Evolutionary conservation across 64 coral and sea anemone genomes (phyloP).

Genomic region (Actinia tenebrosa): DNA sequence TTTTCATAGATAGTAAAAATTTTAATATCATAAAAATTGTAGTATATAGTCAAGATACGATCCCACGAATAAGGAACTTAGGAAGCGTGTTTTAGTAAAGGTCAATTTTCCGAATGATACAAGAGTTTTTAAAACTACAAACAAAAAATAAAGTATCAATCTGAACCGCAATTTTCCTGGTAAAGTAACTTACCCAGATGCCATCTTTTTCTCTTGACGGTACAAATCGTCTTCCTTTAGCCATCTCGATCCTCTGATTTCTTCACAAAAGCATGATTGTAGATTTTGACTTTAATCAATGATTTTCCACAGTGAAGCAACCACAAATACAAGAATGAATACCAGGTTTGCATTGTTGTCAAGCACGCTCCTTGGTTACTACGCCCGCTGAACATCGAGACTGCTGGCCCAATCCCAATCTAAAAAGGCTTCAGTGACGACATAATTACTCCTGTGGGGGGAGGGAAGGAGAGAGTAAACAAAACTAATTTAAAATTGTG

Average conservation of each 20-base stretch:
- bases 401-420: background rate
- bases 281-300: constrained; percentile 1
- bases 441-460: background rate
- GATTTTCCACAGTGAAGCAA: background rate
- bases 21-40: background rate
- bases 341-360: constrained; percentile 15
- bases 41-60: background rate
- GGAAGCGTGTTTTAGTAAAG: background rate
- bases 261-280: background rate
- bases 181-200: constrained; percentile 56
- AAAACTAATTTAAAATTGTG: background rate
- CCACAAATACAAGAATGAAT: constrained; percentile 41
- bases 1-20: background rate
- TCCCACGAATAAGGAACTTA: background rate
- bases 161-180: background rate
- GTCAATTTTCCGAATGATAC: background rate
- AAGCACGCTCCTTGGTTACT: constrained; percentile 30
- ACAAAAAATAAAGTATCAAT: background rate
- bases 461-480: background rate
- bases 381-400: constrained; percentile 44
- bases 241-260: constrained; percentile 29
- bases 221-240: constrained; percentile 81
- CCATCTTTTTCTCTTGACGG: constrained; percentile 83
- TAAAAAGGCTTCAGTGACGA: constrained; percentile 3
- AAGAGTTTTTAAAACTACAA: constrained; percentile 3